Conservation (phyloP, 2,797 vertebrate species). For the Rhadinocentrus ornatus region DNA sequence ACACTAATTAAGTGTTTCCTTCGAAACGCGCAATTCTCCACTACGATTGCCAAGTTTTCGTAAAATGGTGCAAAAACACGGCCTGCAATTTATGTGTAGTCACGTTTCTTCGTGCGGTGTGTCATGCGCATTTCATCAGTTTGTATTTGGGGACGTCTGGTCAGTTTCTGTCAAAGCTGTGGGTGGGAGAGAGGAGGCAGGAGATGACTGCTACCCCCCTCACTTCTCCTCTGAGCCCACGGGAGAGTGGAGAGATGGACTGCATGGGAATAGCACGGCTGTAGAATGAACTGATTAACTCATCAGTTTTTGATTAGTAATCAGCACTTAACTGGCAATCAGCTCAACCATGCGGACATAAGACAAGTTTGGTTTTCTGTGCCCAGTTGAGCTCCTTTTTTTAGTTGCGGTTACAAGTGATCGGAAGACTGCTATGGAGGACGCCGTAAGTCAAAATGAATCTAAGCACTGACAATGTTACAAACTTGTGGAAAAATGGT, state of each 20-base stretch:
- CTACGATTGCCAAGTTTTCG: not conserved
- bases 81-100: not conserved
- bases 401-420: conserved; percentile 54
- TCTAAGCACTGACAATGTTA: conserved; percentile 85
- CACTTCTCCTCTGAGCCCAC: conserved; percentile 58
- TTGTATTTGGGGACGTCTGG: conserved; percentile 40
- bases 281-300: conserved; percentile 6
- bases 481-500: conserved; percentile 85
- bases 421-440: conserved; percentile 88
- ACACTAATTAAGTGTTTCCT: conserved; percentile 19
- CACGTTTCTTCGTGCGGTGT: conserved; percentile 16
- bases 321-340: not conserved
- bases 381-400: conserved; percentile 40
- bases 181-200: conserved; percentile 59
- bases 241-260: conserved; percentile 49
- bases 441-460: conserved; percentile 89
- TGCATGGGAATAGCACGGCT: conserved; percentile 39
- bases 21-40: conserved; percentile 8
- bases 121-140: conserved; percentile 45
- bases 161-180: conserved; percentile 57
- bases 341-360: conserved; percentile 28
- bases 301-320: not conserved
- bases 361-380: conserved; percentile 4
- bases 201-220: conserved; percentile 58
- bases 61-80: conserved; percentile 4